A percentile compares a stretch with the other conserved stretches of the same genome.
Conservation (phyloP, 2,113 vertebrate species). For the Ovis canadensis region DNA sequence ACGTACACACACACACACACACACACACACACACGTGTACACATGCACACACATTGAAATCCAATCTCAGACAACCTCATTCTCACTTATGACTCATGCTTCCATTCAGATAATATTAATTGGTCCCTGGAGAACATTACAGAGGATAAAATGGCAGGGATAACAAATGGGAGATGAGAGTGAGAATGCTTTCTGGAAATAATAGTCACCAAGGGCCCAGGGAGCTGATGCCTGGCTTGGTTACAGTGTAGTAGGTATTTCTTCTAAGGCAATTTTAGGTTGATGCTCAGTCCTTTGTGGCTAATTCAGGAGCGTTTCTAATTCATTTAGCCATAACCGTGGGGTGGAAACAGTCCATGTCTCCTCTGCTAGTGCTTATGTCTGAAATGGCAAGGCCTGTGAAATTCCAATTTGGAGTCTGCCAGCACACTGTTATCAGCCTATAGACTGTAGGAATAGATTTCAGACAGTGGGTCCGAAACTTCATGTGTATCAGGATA, state of each 20-base stretch:
- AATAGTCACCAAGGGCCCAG: slow-evolving; percentile 9
- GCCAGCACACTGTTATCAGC: background rate
- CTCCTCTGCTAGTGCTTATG: background rate
- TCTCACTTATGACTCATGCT: slow-evolving; percentile 55
- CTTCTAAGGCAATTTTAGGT: background rate
- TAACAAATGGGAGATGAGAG: slow-evolving; percentile 33
- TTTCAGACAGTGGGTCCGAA: slow-evolving; percentile 17
- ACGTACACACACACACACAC: background rate
- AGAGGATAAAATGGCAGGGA: slow-evolving; percentile 41
- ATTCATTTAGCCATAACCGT: background rate
- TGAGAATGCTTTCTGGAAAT: slow-evolving; percentile 31
- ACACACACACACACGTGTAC: background rate
- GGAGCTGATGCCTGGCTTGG: background rate
- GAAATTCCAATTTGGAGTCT: background rate
- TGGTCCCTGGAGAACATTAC: slow-evolving; percentile 48
- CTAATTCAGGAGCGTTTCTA: slow-evolving; percentile 34
- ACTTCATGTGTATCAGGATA: background rate
- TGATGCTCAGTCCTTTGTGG: background rate
- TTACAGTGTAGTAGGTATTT: slow-evolving; percentile 16
- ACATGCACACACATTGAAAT: background rate
- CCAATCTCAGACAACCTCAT: background rate
- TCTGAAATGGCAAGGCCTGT: background rate
- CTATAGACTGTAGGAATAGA: background rate
- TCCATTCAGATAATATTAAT: slow-evolving; percentile 60
- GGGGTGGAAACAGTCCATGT: background rate